Base-by-base conservation (phyloP, 2,797 vertebrate species). In the Myotis findleyi region DNA sequence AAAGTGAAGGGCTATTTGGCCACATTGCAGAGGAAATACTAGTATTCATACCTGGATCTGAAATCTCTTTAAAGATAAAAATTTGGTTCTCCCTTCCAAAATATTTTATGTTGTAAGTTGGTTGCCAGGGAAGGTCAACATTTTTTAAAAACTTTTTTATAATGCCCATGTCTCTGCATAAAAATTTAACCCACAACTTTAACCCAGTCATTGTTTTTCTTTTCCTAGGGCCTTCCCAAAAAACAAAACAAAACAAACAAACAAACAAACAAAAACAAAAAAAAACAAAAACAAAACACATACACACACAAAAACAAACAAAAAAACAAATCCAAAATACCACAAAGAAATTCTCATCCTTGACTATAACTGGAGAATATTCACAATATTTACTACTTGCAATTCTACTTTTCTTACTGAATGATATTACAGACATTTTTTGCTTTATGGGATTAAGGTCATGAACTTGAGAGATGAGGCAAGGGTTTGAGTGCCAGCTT, bases 31-130 rank as follows among this genome's bases (percentile, higher is more conserved):
- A 57, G 41, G 38, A 92, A 93, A 89, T 64, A 59, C 59, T 62
- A 30, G 27, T 62, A 69, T 18, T 72, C 87, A 71, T 47, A 93
- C 16, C 77, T 95, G 57, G 18, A 79, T 49, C 85, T 85, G 64
- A 93, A 96, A 92, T 51, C 17, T 87, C 30, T 80, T 96, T 89
- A 36, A 84, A 92, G 76, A 51, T 94, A 93, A 64, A 87, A 80
- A 80, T 64, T 94, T 90, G 77, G 12, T 73, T 87, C 30, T 91
- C 36, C 20, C 51, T 91, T 92, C 27, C 55, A 92, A 95, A 91
- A 69, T 93, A 91, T 95, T 94, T 93, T 81, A 87, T 94, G 11
- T 20, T 84, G 23, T 59, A 71, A 79, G 33, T 79, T 92, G 25
- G 21, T 92, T 91, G 36, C n/a, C 53, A 91, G 17, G 23, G 49